These are phyloP conservation scores for Montipora efflorescens DNA, from an alignment of 64 coral and sea anemone genomes.

Conservation along the genomic window DNA sequence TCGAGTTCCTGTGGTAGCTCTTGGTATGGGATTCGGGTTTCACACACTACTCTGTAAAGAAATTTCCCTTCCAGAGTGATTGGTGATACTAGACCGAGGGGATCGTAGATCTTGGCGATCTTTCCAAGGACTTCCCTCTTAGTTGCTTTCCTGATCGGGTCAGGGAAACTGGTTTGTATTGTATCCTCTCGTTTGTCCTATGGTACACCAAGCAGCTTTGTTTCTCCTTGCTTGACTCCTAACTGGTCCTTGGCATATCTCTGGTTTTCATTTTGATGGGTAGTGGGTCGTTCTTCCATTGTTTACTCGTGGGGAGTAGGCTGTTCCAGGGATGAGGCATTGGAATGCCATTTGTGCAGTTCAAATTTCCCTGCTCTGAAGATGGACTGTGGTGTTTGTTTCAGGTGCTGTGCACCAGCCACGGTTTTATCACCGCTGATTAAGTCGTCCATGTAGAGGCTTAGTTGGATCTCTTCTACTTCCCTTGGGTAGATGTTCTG, in stretches of 20 bases:
- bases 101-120: constrained; percentile 61
- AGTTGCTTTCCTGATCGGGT: constrained; percentile 18
- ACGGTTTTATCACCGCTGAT: constrained; percentile 46
- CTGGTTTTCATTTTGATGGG: constrained; percentile 18
- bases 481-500: constrained; percentile 32
- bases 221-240: constrained; percentile 63
- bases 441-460: constrained; percentile 65
- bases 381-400: constrained; percentile 35
- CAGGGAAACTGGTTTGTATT: constrained; percentile 49
- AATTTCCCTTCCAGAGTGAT: constrained; percentile 45
- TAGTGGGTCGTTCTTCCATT: constrained; percentile 7
- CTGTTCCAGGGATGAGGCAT: constrained; percentile 29
- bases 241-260: constrained; percentile 76
- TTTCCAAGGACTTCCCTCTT: constrained; percentile 51
- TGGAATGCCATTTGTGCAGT: constrained; percentile 67
- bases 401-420: constrained; percentile 27
- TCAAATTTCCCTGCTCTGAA: constrained; percentile 67
- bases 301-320: constrained; percentile 11
- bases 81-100: constrained; percentile 58
- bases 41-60: constrained; percentile 44
- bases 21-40: constrained; percentile 37
- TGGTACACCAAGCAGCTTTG: constrained; percentile 71
- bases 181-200: constrained; percentile 74
- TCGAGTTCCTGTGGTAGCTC: constrained; percentile 25
- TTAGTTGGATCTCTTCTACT: constrained; percentile 51